These are phyloP conservation scores for Epinotia bilunana DNA, from an alignment of 2,888 invertebrate genomes.

Conservation along the genomic window DNA sequence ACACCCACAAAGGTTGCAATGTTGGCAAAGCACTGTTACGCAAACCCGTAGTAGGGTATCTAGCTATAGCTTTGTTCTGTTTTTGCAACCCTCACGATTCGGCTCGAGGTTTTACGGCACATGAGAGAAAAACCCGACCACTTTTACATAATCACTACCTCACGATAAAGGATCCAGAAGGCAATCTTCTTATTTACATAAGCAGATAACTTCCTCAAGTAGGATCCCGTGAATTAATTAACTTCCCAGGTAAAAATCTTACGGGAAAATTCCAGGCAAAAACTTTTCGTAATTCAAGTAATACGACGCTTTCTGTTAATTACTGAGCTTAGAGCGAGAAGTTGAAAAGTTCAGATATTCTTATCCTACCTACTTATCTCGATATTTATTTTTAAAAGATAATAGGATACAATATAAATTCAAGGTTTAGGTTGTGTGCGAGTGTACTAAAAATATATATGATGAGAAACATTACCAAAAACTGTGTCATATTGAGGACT, in stretches of 20 bases:
- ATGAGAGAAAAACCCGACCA: not conserved
- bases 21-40: too few species aligned
- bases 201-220: slow-evolving; percentile 70
- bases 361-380: slow-evolving; percentile 52
- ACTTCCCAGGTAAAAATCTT: slow-evolving; percentile 73
- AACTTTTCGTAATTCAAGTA: slow-evolving; percentile 70
- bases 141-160: not conserved
- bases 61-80: not conserved
- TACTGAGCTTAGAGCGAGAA: slow-evolving; percentile 60
- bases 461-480: too few species aligned
- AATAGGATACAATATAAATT: not conserved
- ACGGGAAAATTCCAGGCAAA: slow-evolving; percentile 64
- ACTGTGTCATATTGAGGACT: not conserved
- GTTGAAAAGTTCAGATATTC: slow-evolving; percentile 65
- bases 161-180: slow-evolving; percentile 43
- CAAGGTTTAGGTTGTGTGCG: not conserved
- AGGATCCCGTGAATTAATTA: slow-evolving; percentile 74
- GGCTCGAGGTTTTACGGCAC: not conserved
- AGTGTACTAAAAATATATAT: too few species aligned
- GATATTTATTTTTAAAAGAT: slow-evolving; percentile 47
- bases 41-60: too few species aligned
- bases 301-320: slow-evolving; percentile 73
- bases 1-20: too few species aligned
- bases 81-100: not conserved
- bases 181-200: slow-evolving; percentile 70